These are phyloP conservation scores for Serrognathus titanus DNA, from an alignment of 2,888 invertebrate species.

Conservation along the genomic window DNA sequence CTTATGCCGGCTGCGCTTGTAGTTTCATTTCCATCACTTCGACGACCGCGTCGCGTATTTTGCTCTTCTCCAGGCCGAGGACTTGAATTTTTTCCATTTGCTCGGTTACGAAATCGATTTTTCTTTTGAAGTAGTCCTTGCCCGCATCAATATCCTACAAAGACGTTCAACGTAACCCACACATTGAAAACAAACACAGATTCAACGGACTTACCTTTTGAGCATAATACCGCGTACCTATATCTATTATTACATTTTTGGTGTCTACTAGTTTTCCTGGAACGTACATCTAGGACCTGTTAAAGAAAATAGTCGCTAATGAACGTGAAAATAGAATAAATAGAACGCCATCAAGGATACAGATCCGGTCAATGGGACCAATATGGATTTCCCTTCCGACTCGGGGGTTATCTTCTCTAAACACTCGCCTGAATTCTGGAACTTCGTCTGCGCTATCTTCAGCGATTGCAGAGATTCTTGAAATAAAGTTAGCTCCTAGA, in stretches of 20 bases:
- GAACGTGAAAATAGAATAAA: conserved; percentile 7
- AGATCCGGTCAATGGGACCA: conserved; percentile 93
- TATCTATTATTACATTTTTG: conserved; percentile 86
- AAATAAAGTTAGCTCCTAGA: conserved; percentile 80
- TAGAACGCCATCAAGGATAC: conserved; percentile 50
- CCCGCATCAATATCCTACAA: conserved; percentile 72
- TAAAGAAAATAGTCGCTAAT: background rate
- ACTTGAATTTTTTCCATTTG: conserved; percentile 93
- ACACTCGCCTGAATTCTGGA: conserved; percentile 81
- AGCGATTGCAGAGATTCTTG: conserved; percentile 86
- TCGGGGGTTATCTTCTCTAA: conserved; percentile 75
- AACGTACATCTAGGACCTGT: conserved; percentile 76
- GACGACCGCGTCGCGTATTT: conserved; percentile 73
- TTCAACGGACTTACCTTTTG: conserved; percentile 66
- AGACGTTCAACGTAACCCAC: background rate
- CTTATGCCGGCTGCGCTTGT: conserved; percentile 29
- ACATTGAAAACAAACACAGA: background rate
- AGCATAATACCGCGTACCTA: conserved; percentile 96
- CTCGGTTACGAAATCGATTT: conserved; percentile 85
- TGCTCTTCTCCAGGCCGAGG: conserved; percentile 78
- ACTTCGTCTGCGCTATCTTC: conserved; percentile 87
- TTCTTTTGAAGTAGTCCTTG: conserved; percentile 89
- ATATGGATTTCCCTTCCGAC: conserved; percentile 75
- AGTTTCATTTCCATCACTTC: conserved; percentile 75
- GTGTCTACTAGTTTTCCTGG: conserved; percentile 83